Evolutionary conservation across 2,113 vertebrate species (phyloP).

Genomic region (Pelusios castaneus): DNA sequence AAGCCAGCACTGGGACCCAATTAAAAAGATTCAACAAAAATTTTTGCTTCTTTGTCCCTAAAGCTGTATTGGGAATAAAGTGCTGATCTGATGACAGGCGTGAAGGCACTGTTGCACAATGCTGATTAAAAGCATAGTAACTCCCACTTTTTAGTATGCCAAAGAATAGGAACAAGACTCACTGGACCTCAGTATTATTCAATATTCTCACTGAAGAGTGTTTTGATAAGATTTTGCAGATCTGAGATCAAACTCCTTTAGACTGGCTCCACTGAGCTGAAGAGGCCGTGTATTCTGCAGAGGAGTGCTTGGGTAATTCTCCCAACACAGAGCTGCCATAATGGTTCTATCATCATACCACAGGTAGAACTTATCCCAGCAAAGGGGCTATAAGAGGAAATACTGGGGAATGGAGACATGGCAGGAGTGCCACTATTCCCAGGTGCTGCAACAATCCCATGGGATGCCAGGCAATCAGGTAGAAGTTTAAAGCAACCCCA

Average conservation of each 20-base stretch:
- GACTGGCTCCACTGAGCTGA: background rate
- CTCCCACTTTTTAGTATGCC: background rate
- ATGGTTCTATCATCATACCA: background rate
- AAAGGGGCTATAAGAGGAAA: background rate
- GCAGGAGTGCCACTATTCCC: no score
- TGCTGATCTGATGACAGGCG: background rate
- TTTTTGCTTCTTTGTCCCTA: background rate
- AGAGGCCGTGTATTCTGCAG: background rate
- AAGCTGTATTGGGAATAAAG: background rate
- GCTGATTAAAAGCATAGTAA: background rate
- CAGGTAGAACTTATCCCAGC: background rate
- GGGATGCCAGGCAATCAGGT: background rate
- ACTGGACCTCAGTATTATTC: rapidly evolving
- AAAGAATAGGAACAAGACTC: background rate
- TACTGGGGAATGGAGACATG: background rate
- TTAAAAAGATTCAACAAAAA: background rate
- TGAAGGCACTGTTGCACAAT: background rate
- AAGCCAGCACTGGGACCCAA: rapidly evolving
- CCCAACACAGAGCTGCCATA: background rate
- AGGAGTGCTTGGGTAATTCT: background rate
- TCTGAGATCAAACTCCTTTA: background rate
- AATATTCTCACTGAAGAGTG: background rate
- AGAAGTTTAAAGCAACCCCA: background rate
- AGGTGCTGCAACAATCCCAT: background rate
- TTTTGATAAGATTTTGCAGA: background rate